These are phyloP conservation scores for Darevskia mixta DNA, from an alignment of 2,797 vertebrate genomes.

Conservation along the genomic window DNA sequence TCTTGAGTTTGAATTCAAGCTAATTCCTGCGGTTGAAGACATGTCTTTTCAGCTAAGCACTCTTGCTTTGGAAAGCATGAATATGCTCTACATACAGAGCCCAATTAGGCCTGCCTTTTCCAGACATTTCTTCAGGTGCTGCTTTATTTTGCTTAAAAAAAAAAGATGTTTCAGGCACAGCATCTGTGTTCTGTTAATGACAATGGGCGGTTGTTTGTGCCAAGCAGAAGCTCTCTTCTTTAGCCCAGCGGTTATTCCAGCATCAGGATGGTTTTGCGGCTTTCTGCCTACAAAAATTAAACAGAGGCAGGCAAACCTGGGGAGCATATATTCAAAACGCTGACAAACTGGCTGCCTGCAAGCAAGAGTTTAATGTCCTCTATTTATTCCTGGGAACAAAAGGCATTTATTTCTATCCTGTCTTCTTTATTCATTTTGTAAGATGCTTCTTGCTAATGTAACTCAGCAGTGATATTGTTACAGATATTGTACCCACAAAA, in stretches of 20 bases:
- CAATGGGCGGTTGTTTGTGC: slow-evolving; percentile 12
- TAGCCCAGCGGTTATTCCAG: slow-evolving; percentile 12
- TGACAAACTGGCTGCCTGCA: slow-evolving; percentile 40
- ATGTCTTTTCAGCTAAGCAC: background rate
- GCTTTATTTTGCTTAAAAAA: background rate
- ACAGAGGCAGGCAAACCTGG: background rate
- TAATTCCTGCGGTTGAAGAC: background rate
- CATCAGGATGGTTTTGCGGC: slow-evolving; percentile 21
- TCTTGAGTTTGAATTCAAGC: background rate
- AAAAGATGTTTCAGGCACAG: background rate
- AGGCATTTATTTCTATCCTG: slow-evolving; percentile 50
- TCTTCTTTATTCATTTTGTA: slow-evolving; percentile 58
- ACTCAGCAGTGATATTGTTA: slow-evolving; percentile 50
- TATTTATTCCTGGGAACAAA: slow-evolving; percentile 59
- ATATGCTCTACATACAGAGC: background rate
- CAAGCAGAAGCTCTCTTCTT: slow-evolving; percentile 1
- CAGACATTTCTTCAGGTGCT: slow-evolving; percentile 25
- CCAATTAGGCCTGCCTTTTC: background rate
- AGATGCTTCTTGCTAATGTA: slow-evolving; percentile 50
- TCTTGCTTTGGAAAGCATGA: background rate
- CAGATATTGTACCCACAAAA: slow-evolving; percentile 58
- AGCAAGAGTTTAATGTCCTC: slow-evolving; percentile 39
- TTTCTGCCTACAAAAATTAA: slow-evolving; percentile 20
- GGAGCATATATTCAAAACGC: slow-evolving; percentile 30
- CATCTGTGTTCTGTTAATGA: slow-evolving; percentile 5